Evolutionary conservation across 2,888 invertebrate genomes (phyloP), one percentile per base, ranked within the genome.

Genomic region (Epiperipatus broadwayi): DNA sequence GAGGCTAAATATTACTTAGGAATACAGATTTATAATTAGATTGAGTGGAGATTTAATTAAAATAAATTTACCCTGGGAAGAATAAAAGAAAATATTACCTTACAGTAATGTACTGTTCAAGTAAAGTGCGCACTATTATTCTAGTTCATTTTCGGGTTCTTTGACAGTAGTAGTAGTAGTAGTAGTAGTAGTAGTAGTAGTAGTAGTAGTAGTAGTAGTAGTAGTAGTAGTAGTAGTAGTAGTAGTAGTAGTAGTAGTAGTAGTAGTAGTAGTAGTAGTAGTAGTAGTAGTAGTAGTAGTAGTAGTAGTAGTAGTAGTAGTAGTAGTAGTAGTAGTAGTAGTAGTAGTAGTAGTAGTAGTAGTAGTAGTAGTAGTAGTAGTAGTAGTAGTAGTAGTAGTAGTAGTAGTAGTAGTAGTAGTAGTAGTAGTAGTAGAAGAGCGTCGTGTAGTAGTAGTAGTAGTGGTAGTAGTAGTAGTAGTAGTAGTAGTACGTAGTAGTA

Each of bases 121-220:
- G n/a, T n/a, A n/a, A n/a, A n/a, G n/a, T n/a, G n/a, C n/a, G n/a
- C n/a, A n/a, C n/a, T n/a, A n/a, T n/a, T n/a, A n/a, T n/a, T n/a
- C n/a, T n/a, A n/a, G n/a, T n/a, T n/a, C n/a, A n/a, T n/a, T n/a
- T n/a, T n/a, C n/a, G n/a, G n/a, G n/a, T n/a, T n/a, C n/a, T n/a
- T n/a, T 25, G n/a, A 25, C 25, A n/a, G 25, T 8, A 25, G 7
- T 8, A 8, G 25, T 25, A 25, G 25, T n/a, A n/a, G 7, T 8
- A 25, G 7, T 8, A 25, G 7, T 8, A 8, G 7, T 8, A 8
- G 7, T 7, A 25, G 25, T 25, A 25, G 7, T 25, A 25, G 25
- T 25, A 25, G n/a, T 25, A 25, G n/a, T 25, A 25, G 25, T 25
- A 25, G 25, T 25, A 25, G 25, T 25, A n/a, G 25, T 25, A 25